Evolutionary conservation across 2,113 vertebrate species (phyloP), one percentile per base, ranked within the genome.

Genomic region (Todiramphus saurophagus): DNA sequence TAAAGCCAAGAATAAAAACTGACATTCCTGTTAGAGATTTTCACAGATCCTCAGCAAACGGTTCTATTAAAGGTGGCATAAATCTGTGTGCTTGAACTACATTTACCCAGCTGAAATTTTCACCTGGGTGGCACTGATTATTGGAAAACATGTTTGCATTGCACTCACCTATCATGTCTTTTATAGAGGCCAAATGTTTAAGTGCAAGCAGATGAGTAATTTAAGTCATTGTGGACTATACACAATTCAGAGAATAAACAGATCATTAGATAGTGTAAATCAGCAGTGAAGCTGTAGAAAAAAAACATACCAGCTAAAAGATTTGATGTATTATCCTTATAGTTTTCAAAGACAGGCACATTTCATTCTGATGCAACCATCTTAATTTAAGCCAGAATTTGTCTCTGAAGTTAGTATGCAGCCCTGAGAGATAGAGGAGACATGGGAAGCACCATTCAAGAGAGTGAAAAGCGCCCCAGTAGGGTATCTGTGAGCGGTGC

Each of bases 171-270:
- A 17, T 94, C 80, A 9, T 43, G 63, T 83, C 91, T 79, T 93
- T 92, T 58, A 53, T 64, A 62, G 69, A 87, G 75, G 64, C 90
- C 89, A 85, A 96, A 90, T 86, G 79, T 64, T 78, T 90, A 90
- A 95, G 53, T 90, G 60, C 69, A 94, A 92, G 81, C 92, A 91
- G 74, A 87, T 89, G 89, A 96, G 87, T 91, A 84, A 76, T 96
- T 96, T 84, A 94, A 95, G 74, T 44, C 60, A 62, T 66, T 59
- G 20, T 96, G 91, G 46, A 23, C 46, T 82, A 27, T 19, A 73
- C 37, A 85, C 39, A 72, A 56, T 77, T 46, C 80, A 85, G 87
- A 76, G 67, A 87, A 60, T 95, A 95, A 95, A 94, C 81, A 87
- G 77, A 78, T 92, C 67, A 92, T 96, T 82, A 91, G 68, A 83